These are phyloP conservation scores for Drosophila miranda DNA, from an alignment of 1,140 invertebrate genomes.

Conservation along the genomic window DNA sequence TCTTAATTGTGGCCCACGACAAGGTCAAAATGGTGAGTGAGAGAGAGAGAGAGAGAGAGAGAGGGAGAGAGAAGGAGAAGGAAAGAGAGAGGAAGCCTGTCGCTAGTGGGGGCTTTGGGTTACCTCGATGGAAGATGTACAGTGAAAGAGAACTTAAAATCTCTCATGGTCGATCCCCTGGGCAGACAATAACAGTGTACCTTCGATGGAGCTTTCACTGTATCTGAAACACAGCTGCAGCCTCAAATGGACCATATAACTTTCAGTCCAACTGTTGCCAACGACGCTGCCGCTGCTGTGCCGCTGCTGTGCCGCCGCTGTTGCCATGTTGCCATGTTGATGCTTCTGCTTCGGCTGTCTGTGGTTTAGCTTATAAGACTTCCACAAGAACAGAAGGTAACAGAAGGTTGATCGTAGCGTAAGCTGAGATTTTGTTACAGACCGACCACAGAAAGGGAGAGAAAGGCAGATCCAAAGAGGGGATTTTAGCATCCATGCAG, in stretches of 20 bases:
- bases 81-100: conserved; percentile 5
- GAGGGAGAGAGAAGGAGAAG: neutral
- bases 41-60: conserved; percentile 3
- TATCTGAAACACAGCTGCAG: conserved; percentile 60
- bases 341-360: conserved; percentile 30
- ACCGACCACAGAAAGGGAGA: conserved; percentile 43
- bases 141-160: too few species aligned
- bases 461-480: conserved; percentile 1
- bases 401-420: conserved; percentile 53
- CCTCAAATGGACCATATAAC: conserved; percentile 77
- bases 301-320: neutral
- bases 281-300: conserved; percentile 9
- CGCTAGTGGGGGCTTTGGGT: conserved; percentile 31
- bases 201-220: too few species aligned
- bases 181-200: too few species aligned
- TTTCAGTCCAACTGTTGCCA: conserved; percentile 73
- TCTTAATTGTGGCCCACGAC: conserved; percentile 60
- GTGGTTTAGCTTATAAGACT: conserved; percentile 77
- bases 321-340: conserved; percentile 39
- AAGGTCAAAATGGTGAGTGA: conserved; percentile 42
- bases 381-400: conserved; percentile 57
- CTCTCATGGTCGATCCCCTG: conserved; percentile 12
- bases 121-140: conserved; percentile 22
- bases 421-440: conserved; percentile 71
- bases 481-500: conserved; percentile 10